Evolutionary conservation across 2,888 invertebrate genomes (phyloP).

Genomic region (Tillus elongatus): DNA sequence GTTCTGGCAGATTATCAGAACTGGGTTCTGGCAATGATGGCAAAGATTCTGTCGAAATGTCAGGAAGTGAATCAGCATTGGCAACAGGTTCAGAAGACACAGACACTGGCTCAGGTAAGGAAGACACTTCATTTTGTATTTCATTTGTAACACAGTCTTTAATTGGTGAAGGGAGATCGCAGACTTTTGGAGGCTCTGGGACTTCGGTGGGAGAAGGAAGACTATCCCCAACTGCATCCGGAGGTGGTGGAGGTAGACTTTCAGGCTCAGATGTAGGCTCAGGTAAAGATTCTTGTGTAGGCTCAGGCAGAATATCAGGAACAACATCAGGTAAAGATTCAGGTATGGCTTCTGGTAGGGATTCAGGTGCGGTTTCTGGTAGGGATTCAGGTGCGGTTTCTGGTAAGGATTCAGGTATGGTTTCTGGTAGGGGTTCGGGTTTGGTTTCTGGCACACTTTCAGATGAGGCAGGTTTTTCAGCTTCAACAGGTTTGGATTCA

Average conservation of each 20-base stretch:
- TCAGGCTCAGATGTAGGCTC: slow-evolving; percentile 4
- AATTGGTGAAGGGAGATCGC: too few relatives aligned
- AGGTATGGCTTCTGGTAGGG: not conserved
- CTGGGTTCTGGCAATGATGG: slow-evolving; percentile 37
- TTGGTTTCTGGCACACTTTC: not conserved
- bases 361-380: not conserved
- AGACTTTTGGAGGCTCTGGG: not conserved
- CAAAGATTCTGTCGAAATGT: slow-evolving; percentile 39
- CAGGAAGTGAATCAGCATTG: slow-evolving; percentile 39
- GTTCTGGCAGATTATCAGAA: slow-evolving; percentile 38
- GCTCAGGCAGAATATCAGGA: too few relatives aligned
- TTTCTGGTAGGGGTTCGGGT: not conserved
- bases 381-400: not conserved
- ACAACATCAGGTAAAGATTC: not conserved
- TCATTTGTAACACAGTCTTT: too few relatives aligned
- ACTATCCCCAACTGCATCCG: too few relatives aligned
- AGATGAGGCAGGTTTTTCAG: not conserved
- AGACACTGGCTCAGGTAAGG: slow-evolving; percentile 11
- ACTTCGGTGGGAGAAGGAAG: not conserved
- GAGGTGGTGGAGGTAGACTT: too few relatives aligned
- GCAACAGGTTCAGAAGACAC: slow-evolving; percentile 24
- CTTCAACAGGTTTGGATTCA: slow-evolving; percentile 1
- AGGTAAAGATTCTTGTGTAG: not conserved
- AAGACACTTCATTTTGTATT: too few relatives aligned
- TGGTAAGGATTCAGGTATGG: not conserved